Percentiles rank a stretch among this genome's conserved stretches.
These are phyloP conservation scores for Heliocidaris tuberculata DNA, from an alignment of 35 echinoderm and acorn worm species.

Conservation along the genomic window DNA sequence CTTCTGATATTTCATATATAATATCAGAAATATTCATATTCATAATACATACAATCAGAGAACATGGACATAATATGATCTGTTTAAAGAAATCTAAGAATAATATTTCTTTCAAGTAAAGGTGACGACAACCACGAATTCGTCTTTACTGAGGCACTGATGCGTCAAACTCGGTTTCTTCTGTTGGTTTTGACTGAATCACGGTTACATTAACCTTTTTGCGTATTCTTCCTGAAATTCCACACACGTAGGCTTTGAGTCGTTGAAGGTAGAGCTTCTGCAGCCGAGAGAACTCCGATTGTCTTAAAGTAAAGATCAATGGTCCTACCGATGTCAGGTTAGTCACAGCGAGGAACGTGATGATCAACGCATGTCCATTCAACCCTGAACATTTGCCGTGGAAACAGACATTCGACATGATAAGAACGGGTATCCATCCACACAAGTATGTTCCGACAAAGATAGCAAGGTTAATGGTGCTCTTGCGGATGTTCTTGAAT, in stretches of 20 bases:
- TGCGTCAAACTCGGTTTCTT: neutral
- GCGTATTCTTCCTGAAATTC: neutral
- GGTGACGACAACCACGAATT: no score
- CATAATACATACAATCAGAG: no score
- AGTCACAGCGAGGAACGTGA: neutral
- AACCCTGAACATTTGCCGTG: no score
- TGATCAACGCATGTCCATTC: neutral
- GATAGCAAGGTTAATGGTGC: neutral
- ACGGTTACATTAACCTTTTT: neutral
- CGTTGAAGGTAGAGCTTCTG: neutral
- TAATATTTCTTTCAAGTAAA: no score
- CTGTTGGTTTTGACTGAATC: neutral
- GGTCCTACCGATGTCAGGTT: constrained; percentile 21
- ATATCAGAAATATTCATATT: no score
- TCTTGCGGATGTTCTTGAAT: neutral
- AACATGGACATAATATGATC: no score
- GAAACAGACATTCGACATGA: neutral
- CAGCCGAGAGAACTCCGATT: neutral
- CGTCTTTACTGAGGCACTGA: neutral
- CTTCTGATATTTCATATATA: no score
- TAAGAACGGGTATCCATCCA: neutral
- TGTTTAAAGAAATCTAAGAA: no score
- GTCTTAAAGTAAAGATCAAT: neutral
- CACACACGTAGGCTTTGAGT: neutral
- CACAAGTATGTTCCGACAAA: neutral